A percentile compares a stretch with the other conserved stretches of the same genome.
phyloP scores from a whole-genome alignment of 2,113 vertebrate genomes.

The Apeltes quadracus region DNA sequence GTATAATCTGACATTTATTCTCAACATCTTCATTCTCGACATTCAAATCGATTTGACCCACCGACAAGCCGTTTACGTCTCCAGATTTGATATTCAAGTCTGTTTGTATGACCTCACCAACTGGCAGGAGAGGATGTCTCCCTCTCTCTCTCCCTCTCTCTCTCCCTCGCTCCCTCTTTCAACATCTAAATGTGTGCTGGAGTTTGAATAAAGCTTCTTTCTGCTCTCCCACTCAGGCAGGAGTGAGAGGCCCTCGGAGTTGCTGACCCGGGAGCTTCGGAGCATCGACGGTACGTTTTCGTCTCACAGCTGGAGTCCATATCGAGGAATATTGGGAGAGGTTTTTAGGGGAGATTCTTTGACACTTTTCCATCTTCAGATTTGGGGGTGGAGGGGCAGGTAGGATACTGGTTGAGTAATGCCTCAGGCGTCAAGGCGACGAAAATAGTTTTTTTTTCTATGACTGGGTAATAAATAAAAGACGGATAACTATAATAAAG shows the following conservation, averaged over 20 bases:
- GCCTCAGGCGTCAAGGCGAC: slow-evolving; percentile 16
- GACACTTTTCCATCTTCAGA: no score
- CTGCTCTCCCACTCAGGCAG: slow-evolving; percentile 74
- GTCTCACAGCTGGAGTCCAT: slow-evolving; percentile 22
- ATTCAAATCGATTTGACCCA: not conserved
- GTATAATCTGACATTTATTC: not conserved
- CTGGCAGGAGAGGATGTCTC: slow-evolving; percentile 44
- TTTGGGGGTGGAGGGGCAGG: not conserved
- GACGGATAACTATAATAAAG: no score
- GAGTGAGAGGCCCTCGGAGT: slow-evolving; percentile 71
- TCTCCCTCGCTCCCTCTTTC: slow-evolving; percentile 19
- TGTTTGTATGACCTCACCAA: slow-evolving; percentile 66
- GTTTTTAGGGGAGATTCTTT: slow-evolving; percentile 24
- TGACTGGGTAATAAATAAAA: not conserved
- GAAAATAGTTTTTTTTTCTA: slow-evolving; percentile 13
- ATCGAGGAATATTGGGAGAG: slow-evolving; percentile 31
- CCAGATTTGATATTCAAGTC: slow-evolving; percentile 11
- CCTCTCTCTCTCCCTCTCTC: slow-evolving; percentile 7
- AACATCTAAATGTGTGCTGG: slow-evolving; percentile 73
- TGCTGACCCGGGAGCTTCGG: slow-evolving; percentile 54
- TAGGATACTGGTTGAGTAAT: slow-evolving; percentile 27
- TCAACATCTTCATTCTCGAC: not conserved
- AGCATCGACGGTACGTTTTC: slow-evolving; percentile 71
- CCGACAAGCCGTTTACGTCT: not conserved
- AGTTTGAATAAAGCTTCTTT: slow-evolving; percentile 82